Conservation (phyloP, 2,888 invertebrate species). For the Tipula vernalis region DNA sequence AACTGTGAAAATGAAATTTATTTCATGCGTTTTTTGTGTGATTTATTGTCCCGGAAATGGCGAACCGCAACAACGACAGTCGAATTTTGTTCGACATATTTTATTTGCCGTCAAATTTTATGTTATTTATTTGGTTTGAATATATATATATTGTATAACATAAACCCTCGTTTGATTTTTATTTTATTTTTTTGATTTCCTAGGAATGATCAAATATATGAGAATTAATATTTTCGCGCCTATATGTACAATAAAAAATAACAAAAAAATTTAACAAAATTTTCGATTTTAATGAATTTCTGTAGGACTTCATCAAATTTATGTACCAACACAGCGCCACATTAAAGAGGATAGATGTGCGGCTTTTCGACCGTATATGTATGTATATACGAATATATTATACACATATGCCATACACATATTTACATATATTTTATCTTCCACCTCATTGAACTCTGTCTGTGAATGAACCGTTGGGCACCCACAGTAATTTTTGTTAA, state of each 20-base stretch:
- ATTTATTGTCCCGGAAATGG: not conserved
- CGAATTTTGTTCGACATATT: not conserved
- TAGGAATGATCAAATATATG: not conserved
- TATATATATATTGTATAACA: not conserved
- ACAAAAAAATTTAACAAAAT: not conserved
- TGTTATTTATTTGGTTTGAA: not conserved
- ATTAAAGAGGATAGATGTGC: not conserved
- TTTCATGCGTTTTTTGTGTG: not conserved
- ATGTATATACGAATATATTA: not conserved
- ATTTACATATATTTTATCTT: not conserved
- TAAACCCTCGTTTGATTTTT: not conserved
- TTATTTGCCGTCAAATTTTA: not conserved
- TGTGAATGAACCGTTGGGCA: not conserved
- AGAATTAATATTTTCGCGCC: not conserved
- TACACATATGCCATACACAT: not conserved
- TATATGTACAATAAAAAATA: not conserved
- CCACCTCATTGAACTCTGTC: not conserved
- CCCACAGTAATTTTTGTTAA: slow-evolving; percentile 4
- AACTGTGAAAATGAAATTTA: not conserved
- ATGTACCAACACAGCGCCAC: not conserved
- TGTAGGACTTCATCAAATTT: not conserved
- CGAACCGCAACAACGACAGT: not conserved
- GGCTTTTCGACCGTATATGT: not conserved
- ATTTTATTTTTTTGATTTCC: not conserved
- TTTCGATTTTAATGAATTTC: not conserved